Evolutionary conservation across 2,113 vertebrate species (phyloP), one percentile per base, ranked within the genome.

Genomic region (Semnornis frantzii): DNA sequence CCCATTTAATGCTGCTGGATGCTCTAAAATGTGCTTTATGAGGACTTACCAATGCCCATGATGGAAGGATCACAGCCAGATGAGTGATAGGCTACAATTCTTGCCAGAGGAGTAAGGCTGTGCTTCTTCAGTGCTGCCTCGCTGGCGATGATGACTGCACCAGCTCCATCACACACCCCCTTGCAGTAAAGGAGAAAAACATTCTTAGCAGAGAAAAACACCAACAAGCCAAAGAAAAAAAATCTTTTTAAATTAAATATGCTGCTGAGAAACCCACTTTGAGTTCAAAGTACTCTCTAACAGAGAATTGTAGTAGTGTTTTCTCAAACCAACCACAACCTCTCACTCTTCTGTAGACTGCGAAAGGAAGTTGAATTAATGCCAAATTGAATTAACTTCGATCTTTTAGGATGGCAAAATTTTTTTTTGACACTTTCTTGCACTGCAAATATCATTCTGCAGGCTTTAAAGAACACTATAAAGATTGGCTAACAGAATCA

Each of bases 161-260:
- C 99, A 82, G 99, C 99, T n/a, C 99, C 99, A 55, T 99, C 99
- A 75, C 98, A 99, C 27, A 99, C 97, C 6, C 99, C 99, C 99
- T 99, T 63, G 64, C 6, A 92, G 24, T 14, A 63, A 84, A 46
- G 69, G 59, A 73, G 46, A 66, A 80, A 84, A 94, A 5, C 21
- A 62, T 5, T 37, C 27, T 80, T 15, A 92, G 74, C 2, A 39
- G 28, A 70, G 15, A 54, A 76, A 70, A 55, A 52, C 6, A 37
- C 15, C 64, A 52, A 37, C 16, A 31, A 64, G 37, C 4, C 8
- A 68, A 69, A n/a, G 7, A 4, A 2, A 18, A 27, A 63, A n/a
- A 8, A 4, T 2, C 21, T 6, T 7, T 66, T 81, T 13, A 72
- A 79, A 34, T 5, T 54, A 64, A 58, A 44, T 31, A 34, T 1